A percentile compares a stretch with the other conserved stretches of the same genome.
Evolutionary conservation across 2,797 vertebrate genomes (phyloP).

Genomic region (Lacerta viridis): DNA sequence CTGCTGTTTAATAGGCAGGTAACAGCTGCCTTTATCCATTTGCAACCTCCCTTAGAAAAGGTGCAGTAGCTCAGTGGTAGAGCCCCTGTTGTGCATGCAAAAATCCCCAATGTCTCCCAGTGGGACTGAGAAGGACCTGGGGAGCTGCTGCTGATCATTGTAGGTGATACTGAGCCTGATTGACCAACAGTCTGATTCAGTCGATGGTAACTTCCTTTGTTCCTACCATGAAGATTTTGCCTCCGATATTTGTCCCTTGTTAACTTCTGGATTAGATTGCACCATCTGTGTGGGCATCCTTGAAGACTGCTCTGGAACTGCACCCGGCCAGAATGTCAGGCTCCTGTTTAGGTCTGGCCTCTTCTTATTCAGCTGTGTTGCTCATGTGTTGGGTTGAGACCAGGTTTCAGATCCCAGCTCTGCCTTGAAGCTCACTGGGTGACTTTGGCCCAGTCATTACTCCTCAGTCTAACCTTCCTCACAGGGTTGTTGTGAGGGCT

Average conservation of each 20-base stretch:
- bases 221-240: background rate
- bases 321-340: background rate
- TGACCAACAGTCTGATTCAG: no score
- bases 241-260: background rate
- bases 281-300: background rate
- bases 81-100: background rate
- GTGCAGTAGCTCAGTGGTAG: background rate
- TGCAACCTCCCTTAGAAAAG: background rate
- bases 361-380: background rate
- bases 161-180: no score
- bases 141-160: no score
- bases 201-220: background rate
- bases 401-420: no score
- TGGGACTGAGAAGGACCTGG: no score
- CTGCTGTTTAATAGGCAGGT: background rate
- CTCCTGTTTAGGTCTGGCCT: background rate
- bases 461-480: no score
- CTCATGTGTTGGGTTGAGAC: background rate
- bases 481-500: no score
- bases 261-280: background rate
- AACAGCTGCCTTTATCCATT: background rate
- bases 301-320: background rate
- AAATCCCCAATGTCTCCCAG: no score
- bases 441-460: no score
- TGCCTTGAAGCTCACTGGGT: no score